Percentiles rank a stretch among this genome's conserved stretches.
These are phyloP conservation scores for Noctua janthe DNA, from an alignment of 2,888 invertebrate species.

Conservation along the genomic window DNA sequence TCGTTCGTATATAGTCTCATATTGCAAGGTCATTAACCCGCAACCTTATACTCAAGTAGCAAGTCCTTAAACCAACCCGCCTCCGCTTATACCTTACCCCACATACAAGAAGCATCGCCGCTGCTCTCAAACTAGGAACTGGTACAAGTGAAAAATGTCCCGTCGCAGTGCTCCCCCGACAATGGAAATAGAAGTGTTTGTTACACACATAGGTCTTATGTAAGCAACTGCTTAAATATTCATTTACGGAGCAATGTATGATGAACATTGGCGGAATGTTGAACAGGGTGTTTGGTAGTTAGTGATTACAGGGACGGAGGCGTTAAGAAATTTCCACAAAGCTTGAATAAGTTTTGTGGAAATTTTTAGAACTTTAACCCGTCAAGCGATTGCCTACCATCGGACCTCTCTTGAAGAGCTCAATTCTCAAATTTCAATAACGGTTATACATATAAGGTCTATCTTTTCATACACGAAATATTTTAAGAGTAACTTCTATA, in stretches of 20 bases:
- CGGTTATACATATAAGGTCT: too few species aligned
- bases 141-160: constrained; percentile 79
- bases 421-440: too few species aligned
- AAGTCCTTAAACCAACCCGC: not conserved
- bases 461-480: too few species aligned
- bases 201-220: constrained; percentile 63
- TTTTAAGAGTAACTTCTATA: too few species aligned
- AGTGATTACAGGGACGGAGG: not conserved
- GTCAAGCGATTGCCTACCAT: not conserved
- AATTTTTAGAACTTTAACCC: not conserved
- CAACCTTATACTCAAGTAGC: not conserved
- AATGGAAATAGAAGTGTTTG: constrained; percentile 71
- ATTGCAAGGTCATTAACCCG: not conserved
- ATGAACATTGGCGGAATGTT: constrained; percentile 23
- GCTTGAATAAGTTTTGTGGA: not conserved
- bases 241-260: constrained; percentile 49
- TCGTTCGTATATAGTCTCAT: not conserved
- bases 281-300: not conserved
- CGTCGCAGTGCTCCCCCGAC: constrained; percentile 70
- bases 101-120: constrained; percentile 69
- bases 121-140: constrained; percentile 75
- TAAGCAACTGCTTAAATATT: constrained; percentile 65
- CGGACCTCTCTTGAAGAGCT: too few species aligned
- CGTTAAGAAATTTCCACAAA: not conserved
- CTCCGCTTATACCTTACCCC: constrained; percentile 48